Evolutionary conservation across 2,888 invertebrate species (phyloP).

Genomic region (Cosmopolites sordidus): DNA sequence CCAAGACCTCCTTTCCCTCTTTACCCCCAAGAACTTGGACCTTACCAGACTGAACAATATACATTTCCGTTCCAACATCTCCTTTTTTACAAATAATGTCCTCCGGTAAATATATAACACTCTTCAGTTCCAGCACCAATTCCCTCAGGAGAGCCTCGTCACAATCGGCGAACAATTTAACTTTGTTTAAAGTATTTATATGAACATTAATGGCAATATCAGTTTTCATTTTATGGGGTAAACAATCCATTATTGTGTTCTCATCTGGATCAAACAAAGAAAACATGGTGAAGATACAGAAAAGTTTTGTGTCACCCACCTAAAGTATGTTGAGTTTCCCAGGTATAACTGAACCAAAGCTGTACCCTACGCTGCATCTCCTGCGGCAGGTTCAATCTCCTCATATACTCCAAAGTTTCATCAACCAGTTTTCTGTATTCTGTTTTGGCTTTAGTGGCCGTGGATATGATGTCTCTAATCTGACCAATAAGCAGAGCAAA

Average conservation of each 20-base stretch:
- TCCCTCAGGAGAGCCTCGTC: slow-evolving; percentile 79
- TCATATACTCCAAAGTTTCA: slow-evolving; percentile 78
- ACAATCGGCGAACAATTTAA: slow-evolving; percentile 81
- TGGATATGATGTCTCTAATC: slow-evolving; percentile 84
- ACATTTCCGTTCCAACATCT: slow-evolving; percentile 95
- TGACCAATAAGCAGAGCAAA: slow-evolving; percentile 93
- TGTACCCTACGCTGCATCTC: slow-evolving; percentile 75
- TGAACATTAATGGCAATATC: slow-evolving; percentile 91
- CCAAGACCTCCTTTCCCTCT: slow-evolving; percentile 70
- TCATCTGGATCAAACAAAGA: slow-evolving; percentile 63
- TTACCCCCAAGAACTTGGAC: slow-evolving; percentile 60
- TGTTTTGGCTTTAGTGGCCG: slow-evolving; percentile 71
- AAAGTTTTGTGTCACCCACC: slow-evolving; percentile 52
- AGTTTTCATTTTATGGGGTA: slow-evolving; percentile 87
- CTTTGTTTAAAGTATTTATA: slow-evolving; percentile 85
- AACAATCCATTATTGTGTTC: slow-evolving; percentile 71
- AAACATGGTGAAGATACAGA: no score
- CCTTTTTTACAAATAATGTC: slow-evolving; percentile 82
- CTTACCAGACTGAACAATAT: slow-evolving; percentile 80
- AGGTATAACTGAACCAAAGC: slow-evolving; percentile 90
- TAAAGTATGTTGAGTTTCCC: slow-evolving; percentile 86
- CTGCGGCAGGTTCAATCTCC: slow-evolving; percentile 73
- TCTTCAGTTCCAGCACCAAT: slow-evolving; percentile 82
- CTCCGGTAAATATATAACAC: slow-evolving; percentile 80
- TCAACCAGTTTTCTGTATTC: slow-evolving; percentile 84